These are phyloP conservation scores for Acanthacorydalis orientalis DNA, from an alignment of 2,888 invertebrate genomes.

Conservation along the genomic window DNA sequence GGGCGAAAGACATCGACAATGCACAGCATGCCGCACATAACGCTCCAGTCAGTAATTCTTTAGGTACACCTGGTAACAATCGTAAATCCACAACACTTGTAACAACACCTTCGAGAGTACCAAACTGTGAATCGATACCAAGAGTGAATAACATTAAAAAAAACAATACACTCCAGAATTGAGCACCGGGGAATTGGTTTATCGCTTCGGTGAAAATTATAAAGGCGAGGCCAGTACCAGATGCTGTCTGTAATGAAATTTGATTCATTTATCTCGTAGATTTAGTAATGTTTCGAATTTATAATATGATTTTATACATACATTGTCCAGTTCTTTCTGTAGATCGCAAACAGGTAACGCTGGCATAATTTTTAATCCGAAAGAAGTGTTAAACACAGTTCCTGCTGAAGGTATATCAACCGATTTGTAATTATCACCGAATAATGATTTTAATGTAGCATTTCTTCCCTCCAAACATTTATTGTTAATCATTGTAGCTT, in stretches of 20 bases:
- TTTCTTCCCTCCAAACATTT: slow-evolving; percentile 50
- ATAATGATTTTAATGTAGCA: slow-evolving; percentile 36
- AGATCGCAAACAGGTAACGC: slow-evolving; percentile 62
- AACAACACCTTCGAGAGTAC: slow-evolving; percentile 87
- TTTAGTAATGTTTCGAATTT: not conserved
- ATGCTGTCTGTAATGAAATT: slow-evolving; percentile 59
- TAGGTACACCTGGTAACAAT: slow-evolving; percentile 76
- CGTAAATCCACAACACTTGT: slow-evolving; percentile 93
- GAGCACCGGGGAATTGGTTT: slow-evolving; percentile 91
- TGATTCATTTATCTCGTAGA: not conserved
- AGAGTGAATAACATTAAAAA: slow-evolving; percentile 93
- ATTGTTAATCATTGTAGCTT: slow-evolving; percentile 71
- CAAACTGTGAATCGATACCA: slow-evolving; percentile 94
- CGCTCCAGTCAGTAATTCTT: slow-evolving; percentile 71
- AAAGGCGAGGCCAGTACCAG: slow-evolving; percentile 91
- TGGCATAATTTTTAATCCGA: slow-evolving; percentile 43
- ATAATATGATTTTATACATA: slow-evolving; percentile 29
- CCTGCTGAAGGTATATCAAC: slow-evolving; percentile 38
- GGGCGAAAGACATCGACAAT: slow-evolving; percentile 80
- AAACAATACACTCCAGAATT: slow-evolving; percentile 90
- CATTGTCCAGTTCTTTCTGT: slow-evolving; percentile 74
- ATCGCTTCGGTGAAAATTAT: slow-evolving; percentile 97
- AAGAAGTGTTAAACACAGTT: slow-evolving; percentile 29
- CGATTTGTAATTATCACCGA: slow-evolving; percentile 29
- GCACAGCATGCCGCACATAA: slow-evolving; percentile 67